Percentiles rank a stretch among this genome's conserved stretches.
Evolutionary conservation across 2,113 vertebrate genomes (phyloP).

Genomic region (Tragulus kanchil): DNA sequence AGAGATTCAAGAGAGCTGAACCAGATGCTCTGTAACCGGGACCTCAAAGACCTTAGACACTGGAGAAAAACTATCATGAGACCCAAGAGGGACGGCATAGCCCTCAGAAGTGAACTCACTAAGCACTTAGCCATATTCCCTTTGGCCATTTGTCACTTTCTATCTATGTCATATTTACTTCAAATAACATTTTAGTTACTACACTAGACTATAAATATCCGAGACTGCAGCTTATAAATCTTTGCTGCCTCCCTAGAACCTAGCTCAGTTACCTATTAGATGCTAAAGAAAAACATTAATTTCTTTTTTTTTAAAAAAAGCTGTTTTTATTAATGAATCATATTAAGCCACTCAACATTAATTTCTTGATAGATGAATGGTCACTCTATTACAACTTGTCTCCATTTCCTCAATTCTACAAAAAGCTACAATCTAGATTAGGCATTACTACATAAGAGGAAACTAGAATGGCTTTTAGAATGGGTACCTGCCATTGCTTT

Average conservation of each 20-base stretch:
- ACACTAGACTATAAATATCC: neutral
- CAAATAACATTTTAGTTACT: constrained; percentile 44
- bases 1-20: constrained; percentile 35
- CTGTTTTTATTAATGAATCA: too few relatives aligned
- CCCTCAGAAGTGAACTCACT: neutral
- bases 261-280: neutral
- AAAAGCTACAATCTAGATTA: constrained; percentile 31
- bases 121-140: neutral
- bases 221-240: neutral
- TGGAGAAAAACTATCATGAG: neutral
- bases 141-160: neutral
- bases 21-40: neutral
- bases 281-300: constrained; percentile 8
- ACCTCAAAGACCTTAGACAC: neutral
- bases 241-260: neutral
- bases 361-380: neutral
- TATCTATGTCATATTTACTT: constrained; percentile 43
- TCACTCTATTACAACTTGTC: neutral
- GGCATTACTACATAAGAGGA: neutral
- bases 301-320: too few relatives aligned
- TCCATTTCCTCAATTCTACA: constrained; percentile 9
- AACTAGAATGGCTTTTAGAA: neutral
- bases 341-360: too few relatives aligned
- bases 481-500: neutral
- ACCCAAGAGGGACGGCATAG: neutral